phyloP scores from a whole-genome alignment of 2,797 vertebrate species.

The Myotis pilosus region DNA sequence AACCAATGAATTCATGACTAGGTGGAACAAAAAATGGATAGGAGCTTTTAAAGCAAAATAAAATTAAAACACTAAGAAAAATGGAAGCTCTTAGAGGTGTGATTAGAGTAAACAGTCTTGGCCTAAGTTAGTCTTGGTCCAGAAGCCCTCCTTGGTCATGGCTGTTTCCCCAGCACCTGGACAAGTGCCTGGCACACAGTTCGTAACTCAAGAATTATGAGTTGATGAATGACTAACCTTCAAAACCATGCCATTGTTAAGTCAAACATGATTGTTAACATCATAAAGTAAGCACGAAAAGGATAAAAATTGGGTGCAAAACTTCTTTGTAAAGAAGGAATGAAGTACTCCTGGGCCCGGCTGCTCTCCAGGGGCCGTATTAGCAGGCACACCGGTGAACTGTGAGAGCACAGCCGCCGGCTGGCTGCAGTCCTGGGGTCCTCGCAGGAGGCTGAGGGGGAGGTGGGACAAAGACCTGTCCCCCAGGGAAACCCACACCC shows the following conservation, averaged over 20 bases:
- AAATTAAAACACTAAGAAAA: not conserved
- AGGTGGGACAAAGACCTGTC: not conserved
- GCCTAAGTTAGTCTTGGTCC: too few relatives aligned
- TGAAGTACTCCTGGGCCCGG: not conserved
- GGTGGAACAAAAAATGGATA: not conserved
- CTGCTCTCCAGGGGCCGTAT: not conserved
- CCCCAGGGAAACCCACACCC: not conserved
- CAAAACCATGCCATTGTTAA: not conserved
- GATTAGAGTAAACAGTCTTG: not conserved
- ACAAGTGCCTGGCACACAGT: not conserved
- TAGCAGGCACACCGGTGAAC: rapidly evolving
- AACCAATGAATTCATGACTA: not conserved
- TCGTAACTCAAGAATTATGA: not conserved
- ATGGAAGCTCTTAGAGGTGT: not conserved
- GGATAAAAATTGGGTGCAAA: not conserved
- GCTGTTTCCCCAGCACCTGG: not conserved
- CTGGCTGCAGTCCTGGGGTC: not conserved
- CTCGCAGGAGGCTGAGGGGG: not conserved
- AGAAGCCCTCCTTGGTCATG: not conserved
- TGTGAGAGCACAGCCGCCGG: not conserved
- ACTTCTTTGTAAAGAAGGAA: not conserved
- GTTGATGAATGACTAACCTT: not conserved
- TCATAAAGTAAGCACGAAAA: not conserved
- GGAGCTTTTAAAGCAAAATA: not conserved
- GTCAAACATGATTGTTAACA: not conserved